Percentiles rank a stretch among this genome's conserved stretches.
These are phyloP conservation scores for Sardina pilchardus DNA, from an alignment of 2,113 vertebrate genomes.

Conservation along the genomic window DNA sequence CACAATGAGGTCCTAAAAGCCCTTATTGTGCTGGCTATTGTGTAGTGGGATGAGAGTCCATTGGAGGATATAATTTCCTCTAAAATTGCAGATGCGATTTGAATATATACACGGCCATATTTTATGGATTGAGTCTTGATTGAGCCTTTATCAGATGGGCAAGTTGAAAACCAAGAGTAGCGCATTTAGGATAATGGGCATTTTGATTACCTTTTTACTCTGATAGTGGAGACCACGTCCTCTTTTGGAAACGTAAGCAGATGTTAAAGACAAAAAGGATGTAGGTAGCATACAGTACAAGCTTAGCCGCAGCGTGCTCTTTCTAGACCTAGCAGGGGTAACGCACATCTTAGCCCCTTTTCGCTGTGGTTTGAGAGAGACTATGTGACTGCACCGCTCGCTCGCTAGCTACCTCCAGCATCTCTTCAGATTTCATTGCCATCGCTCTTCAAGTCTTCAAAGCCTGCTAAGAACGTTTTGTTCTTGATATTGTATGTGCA, in stretches of 20 bases:
- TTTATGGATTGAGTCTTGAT: background rate
- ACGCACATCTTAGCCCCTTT: background rate
- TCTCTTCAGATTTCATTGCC: background rate
- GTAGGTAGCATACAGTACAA: background rate
- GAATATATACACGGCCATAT: background rate
- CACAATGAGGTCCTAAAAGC: background rate
- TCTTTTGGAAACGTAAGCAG: constrained; percentile 80
- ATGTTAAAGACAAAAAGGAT: constrained; percentile 66
- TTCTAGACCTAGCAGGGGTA: background rate
- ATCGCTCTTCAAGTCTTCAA: background rate
- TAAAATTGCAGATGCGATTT: constrained; percentile 11
- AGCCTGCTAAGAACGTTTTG: background rate
- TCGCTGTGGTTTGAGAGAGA: background rate
- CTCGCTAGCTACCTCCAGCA: background rate
- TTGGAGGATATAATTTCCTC: background rate
- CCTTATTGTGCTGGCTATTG: background rate
- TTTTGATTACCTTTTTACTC: constrained; percentile 71
- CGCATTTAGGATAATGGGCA: constrained; percentile 80
- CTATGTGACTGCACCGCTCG: background rate
- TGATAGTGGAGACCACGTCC: constrained; percentile 74
- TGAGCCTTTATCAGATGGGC: constrained; percentile 24
- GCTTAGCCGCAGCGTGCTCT: background rate
- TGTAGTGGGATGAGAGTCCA: background rate
- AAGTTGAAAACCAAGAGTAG: constrained; percentile 76
- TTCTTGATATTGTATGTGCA: background rate